Evolutionary conservation across 2,888 invertebrate species (phyloP).

Genomic region (Empis livida): DNA sequence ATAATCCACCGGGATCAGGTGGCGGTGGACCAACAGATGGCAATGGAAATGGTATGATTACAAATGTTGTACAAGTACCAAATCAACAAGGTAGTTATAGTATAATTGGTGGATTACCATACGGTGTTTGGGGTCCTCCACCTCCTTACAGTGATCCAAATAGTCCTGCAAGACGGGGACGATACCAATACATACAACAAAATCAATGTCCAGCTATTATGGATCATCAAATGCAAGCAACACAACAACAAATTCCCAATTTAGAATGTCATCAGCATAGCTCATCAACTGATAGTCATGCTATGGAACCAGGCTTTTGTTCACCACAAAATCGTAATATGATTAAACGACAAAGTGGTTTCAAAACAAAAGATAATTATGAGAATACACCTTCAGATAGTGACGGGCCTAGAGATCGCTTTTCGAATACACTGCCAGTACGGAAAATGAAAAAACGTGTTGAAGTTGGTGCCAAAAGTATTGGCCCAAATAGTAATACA

Average conservation of each 20-base stretch:
- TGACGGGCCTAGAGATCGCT: conserved; percentile 33
- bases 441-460: conserved; percentile 43
- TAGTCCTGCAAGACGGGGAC: conserved; percentile 46
- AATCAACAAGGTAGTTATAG: conserved; percentile 39
- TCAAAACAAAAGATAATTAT: conserved; percentile 39
- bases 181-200: conserved; percentile 26
- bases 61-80: conserved; percentile 15
- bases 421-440: conserved; percentile 42
- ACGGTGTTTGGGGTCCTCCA: conserved; percentile 73
- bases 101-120: conserved; percentile 42
- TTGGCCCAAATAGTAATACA: conserved; percentile 20
- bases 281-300: conserved; percentile 18
- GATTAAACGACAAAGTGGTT: conserved; percentile 28
- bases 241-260: conserved; percentile 14
- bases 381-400: conserved; percentile 43
- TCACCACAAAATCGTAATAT: conserved; percentile 17
- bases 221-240: conserved; percentile 14
- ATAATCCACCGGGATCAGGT: conserved; percentile 18
- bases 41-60: conserved; percentile 13
- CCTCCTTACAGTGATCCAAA: conserved; percentile 79
- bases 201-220: conserved; percentile 18
- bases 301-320: conserved; percentile 17
- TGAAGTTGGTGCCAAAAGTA: conserved; percentile 37
- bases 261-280: conserved; percentile 18
- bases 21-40: conserved; percentile 18